A percentile compares a stretch with the other conserved stretches of the same genome.
Evolutionary conservation across 1,140 invertebrate species (phyloP).

Genomic region (Steinernema khuongi): DNA sequence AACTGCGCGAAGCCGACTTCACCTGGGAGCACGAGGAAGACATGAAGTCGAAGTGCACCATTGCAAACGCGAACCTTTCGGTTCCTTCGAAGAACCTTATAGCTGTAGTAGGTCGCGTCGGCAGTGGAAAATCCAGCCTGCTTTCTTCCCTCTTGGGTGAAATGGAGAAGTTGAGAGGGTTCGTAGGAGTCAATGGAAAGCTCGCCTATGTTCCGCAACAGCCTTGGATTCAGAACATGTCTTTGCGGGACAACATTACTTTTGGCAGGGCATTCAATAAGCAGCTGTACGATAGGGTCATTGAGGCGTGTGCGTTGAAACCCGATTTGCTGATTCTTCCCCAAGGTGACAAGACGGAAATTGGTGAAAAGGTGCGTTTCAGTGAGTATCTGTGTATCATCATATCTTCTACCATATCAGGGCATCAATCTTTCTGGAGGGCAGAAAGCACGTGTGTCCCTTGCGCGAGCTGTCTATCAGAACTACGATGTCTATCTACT

Average conservation of each 20-base stretch:
- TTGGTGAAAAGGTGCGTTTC: slow-evolving; percentile 53
- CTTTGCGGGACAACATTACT: slow-evolving; percentile 75
- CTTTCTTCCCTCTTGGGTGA: slow-evolving; percentile 68
- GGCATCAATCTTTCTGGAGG: slow-evolving; percentile 70
- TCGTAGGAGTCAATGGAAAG: slow-evolving; percentile 26
- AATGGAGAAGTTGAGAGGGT: slow-evolving; percentile 33
- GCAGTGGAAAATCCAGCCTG: slow-evolving; percentile 74
- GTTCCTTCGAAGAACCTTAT: slow-evolving; percentile 66
- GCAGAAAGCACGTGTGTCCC: slow-evolving; percentile 72
- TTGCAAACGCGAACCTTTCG: slow-evolving; percentile 39
- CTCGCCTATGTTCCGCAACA: slow-evolving; percentile 58
- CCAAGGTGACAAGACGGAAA: slow-evolving; percentile 68
- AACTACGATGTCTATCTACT: slow-evolving; percentile 69
- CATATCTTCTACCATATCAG: slow-evolving; percentile 28
- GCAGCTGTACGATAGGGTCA: slow-evolving; percentile 59
- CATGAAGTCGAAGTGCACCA: slow-evolving; percentile 19
- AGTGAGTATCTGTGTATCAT: background rate
- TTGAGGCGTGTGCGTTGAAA: slow-evolving; percentile 63
- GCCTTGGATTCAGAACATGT: slow-evolving; percentile 76
- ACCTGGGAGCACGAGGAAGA: slow-evolving; percentile 25
- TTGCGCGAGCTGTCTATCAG: slow-evolving; percentile 66
- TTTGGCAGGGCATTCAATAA: slow-evolving; percentile 66
- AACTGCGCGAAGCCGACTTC: slow-evolving; percentile 23
- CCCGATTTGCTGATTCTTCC: slow-evolving; percentile 69
- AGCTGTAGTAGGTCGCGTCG: slow-evolving; percentile 71